These are phyloP conservation scores for Garra rufa DNA, from an alignment of 2,113 vertebrate genomes.

Conservation along the genomic window DNA sequence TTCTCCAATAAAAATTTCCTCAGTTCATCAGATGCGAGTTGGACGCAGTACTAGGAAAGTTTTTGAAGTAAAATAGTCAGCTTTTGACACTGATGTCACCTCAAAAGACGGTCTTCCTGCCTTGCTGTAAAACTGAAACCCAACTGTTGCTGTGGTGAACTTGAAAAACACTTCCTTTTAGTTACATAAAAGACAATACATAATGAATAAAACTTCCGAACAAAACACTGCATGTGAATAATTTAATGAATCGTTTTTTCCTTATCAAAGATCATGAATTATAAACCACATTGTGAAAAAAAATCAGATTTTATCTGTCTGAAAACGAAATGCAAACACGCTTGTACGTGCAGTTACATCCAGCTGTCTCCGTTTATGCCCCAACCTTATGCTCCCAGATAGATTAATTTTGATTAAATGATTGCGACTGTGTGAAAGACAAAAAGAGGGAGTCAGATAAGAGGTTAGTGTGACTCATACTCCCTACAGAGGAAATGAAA, in stretches of 20 bases:
- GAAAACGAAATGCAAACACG: not conserved
- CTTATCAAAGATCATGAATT: not conserved
- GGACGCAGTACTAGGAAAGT: not conserved
- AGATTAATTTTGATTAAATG: not conserved
- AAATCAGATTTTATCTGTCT: not conserved
- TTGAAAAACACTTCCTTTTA: not conserved
- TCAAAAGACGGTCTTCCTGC: not conserved
- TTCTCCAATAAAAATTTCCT: conserved; percentile 15
- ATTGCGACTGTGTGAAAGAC: conserved; percentile 4
- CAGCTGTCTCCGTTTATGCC: not conserved
- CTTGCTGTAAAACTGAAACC: not conserved
- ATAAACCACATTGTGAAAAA: not conserved
- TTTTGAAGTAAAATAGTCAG: not conserved
- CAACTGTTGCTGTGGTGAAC: not conserved
- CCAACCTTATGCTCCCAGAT: not conserved
- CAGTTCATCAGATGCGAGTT: not conserved
- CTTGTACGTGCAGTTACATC: not conserved
- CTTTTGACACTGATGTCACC: not conserved
- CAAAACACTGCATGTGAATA: not conserved
- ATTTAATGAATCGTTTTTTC: not conserved
- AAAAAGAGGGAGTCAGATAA: not conserved
- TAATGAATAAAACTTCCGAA: not conserved
- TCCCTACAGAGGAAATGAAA: conserved; percentile 15
- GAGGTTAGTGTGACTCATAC: conserved; percentile 23
- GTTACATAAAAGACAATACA: not conserved